Base-by-base conservation (phyloP, 2,113 vertebrate species). In the Panurus biarmicus region DNA sequence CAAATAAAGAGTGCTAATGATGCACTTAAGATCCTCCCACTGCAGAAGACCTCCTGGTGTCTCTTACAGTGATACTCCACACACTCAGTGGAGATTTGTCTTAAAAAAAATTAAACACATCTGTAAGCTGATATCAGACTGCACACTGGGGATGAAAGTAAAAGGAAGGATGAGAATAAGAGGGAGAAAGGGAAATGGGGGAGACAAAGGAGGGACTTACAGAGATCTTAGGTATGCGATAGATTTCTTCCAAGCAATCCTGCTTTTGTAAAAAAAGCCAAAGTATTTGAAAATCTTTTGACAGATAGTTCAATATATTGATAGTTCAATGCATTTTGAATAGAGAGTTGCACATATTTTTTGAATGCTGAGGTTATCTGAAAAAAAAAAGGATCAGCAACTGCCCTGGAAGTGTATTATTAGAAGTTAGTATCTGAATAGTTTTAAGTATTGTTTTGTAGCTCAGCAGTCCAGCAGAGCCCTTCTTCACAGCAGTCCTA, bases 71-170 rank as follows among this genome's bases (percentile, higher is more conserved):
- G 40, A 10, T 65, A 18, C 38, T 66, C 87, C 35, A 19, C 8
- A 28, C 29, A 33, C 8, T 35, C 17, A 18, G 0, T 50, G 33
- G 29, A 85, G 18, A 50, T 64, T 21, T 81, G 16, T 36, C 28
- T 89, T 85, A 31, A 87, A 51, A 64, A 83, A 75, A 4, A n/a
- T n/a, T 7, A 79, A 87, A 36, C 26, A 51, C 5, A 35, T 6
- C 7, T 56, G 10, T 60, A 56, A 56, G 11, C 33, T 82, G 31
- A 15, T 4, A 2, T 47, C 22, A 33, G 24, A 14, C 14, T 71
- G 48, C 15, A 11, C 0, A 0, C 4, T 44, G 33, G 13, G 21
- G 14, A 18, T 33, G 12, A 50, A 87, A 40, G 60, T 2, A n/a
- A 35, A 47, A 93, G 8, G 10, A 88, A 89, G 12, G 29, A n/a